Base-by-base conservation (phyloP, 1,140 invertebrate species). In the Pomacea maculata region DNA sequence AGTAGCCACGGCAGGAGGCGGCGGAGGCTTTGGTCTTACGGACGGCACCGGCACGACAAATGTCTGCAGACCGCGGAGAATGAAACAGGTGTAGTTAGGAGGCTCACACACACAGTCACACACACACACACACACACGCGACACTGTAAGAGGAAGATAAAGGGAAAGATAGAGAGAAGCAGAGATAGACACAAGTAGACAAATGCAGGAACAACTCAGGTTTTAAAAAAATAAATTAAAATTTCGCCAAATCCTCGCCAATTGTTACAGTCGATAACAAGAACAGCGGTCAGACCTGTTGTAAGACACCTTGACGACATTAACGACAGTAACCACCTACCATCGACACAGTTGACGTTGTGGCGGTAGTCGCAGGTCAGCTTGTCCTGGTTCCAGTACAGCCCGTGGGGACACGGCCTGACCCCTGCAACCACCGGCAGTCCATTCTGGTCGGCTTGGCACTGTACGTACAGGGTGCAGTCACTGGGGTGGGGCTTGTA, bases 381-480 rank as follows among this genome's bases (percentile, higher is more conserved):
- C 15, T 78, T 78, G 45, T 81, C 68, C 73, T 84, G 83, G 79
- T 83, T 82, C 83, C 83, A 84, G 67, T 77, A 79, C 3, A 79
- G 54, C 3, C 83, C 83, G 57, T 72, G 65, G 15, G 83, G 78
- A 52, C 83, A 84, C 8, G 76, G 45, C n/a, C 72, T 64, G 29
- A 80, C 72, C 5, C 63, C 67, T 1, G 76, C 78, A 21, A 77
- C 77, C 19, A 67, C 54, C 4, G 78, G 67, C 4, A 45, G 52
- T 5, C 79, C 75, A 15, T 78, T 29, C 4, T 67, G 15, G 76
- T 68, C 57, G 21, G 73, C 75, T 12, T 34, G 64, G 74, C 83
- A 84, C 79, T 83, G 83, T 21, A 84, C 65, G 61, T 79, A 84
- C 57, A 74, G 76, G 72, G 77, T 80, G 75, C 83, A 84, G 80